phyloP scores from a whole-genome alignment of 1,140 invertebrate genomes.

The Lysiphlebus fabarum region DNA sequence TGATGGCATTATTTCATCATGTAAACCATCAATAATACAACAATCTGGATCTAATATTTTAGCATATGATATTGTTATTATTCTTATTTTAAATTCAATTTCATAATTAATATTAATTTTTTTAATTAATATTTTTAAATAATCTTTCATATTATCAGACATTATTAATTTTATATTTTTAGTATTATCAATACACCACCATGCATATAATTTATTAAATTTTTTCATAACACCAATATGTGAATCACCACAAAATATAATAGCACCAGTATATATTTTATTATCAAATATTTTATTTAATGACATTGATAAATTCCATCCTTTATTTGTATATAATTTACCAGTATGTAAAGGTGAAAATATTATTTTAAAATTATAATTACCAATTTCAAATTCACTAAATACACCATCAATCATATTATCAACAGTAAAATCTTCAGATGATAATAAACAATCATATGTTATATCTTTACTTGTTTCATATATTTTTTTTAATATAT shows the following conservation, averaged over 20 bases:
- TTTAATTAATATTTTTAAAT: slow-evolving; percentile 40
- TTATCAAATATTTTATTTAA: slow-evolving; percentile 42
- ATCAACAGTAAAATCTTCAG: slow-evolving; percentile 32
- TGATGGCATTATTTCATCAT: slow-evolving; percentile 30
- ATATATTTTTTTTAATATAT: slow-evolving; percentile 40
- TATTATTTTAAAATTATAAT: slow-evolving; percentile 42
- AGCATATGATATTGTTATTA: slow-evolving; percentile 46
- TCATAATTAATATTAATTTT: slow-evolving; percentile 31
- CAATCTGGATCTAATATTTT: slow-evolving; percentile 41
- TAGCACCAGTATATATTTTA: slow-evolving; percentile 41
- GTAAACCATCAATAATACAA: slow-evolving; percentile 37
- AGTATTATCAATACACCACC: slow-evolving; percentile 40
- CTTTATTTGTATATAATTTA: slow-evolving; percentile 31
- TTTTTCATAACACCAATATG: slow-evolving; percentile 44
- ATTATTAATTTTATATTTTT: slow-evolving; percentile 42
- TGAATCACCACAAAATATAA: slow-evolving; percentile 35
- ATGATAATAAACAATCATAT: slow-evolving; percentile 34
- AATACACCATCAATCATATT: slow-evolving; percentile 35
- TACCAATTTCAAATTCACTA: slow-evolving; percentile 45
- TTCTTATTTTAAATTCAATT: slow-evolving; percentile 34
- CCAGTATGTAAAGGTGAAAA: slow-evolving; percentile 45
- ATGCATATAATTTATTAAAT: slow-evolving; percentile 38
- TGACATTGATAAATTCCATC: slow-evolving; percentile 42
- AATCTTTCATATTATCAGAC: slow-evolving; percentile 36
- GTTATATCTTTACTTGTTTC: slow-evolving; percentile 39